Conservation (phyloP, 2,888 invertebrate species). For the Lasioglossum villosulum region DNA sequence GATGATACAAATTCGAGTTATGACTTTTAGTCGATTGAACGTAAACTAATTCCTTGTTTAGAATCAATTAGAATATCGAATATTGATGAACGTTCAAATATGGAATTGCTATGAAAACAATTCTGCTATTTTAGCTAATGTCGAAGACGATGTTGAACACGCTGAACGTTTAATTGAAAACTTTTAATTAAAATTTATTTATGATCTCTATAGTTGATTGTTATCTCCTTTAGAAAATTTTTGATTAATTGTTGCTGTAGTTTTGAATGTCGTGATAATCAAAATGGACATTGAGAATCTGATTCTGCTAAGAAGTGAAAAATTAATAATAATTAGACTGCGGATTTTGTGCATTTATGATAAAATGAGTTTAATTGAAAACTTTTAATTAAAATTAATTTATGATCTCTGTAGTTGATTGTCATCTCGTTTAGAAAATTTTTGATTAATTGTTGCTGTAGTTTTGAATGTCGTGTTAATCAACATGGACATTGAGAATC, state of each 20-base stretch:
- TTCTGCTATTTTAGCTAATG: background rate
- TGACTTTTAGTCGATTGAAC: background rate
- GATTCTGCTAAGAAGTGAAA: too few relatives aligned
- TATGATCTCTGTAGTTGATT: background rate
- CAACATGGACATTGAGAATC: too few relatives aligned
- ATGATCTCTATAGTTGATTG: background rate
- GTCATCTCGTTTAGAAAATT: background rate
- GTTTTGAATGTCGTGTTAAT: too few relatives aligned
- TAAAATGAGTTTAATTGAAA: background rate
- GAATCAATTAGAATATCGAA: slow-evolving; percentile 1
- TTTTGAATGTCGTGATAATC: too few relatives aligned
- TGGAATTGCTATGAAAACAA: background rate
- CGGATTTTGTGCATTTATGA: too few relatives aligned
- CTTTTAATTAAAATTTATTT: background rate
- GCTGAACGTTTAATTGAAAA: background rate
- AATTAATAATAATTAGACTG: too few relatives aligned
- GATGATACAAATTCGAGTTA: background rate
- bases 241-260: background rate
- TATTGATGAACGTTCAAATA: background rate
- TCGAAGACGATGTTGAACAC: background rate
- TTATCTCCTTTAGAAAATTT: background rate
- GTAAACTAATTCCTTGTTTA: background rate
- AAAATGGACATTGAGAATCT: too few relatives aligned
- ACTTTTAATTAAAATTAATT: background rate
- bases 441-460: background rate